Conservation (phyloP, 2,888 invertebrate species). For the Himalopsyche anomala region DNA sequence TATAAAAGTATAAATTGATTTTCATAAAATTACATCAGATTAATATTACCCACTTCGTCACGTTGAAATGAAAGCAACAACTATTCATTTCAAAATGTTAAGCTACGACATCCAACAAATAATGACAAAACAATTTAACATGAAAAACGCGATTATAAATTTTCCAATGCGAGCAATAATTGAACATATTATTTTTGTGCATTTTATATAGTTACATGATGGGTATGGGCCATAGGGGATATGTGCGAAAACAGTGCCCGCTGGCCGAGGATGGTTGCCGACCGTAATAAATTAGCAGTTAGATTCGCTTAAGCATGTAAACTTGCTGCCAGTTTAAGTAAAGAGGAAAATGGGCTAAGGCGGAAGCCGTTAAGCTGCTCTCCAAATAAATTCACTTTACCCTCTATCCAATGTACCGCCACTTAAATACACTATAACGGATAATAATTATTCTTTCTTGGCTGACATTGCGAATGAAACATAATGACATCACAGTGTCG, state of each 20-base stretch:
- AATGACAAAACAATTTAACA: too few relatives aligned
- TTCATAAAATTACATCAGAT: too few relatives aligned
- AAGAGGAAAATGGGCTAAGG: conserved; percentile 31
- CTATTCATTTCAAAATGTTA: too few relatives aligned
- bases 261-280: conserved; percentile 25
- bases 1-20: too few relatives aligned
- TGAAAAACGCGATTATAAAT: too few relatives aligned
- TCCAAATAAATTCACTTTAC: conserved; percentile 46
- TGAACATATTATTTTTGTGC: too few relatives aligned
- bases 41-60: too few relatives aligned
- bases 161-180: too few relatives aligned
- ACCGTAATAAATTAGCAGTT: conserved; percentile 45
- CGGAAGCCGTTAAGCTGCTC: conserved; percentile 44
- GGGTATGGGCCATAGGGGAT: background rate
- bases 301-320: conserved; percentile 47
- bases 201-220: background rate
- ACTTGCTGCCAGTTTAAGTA: conserved; percentile 39
- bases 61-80: too few relatives aligned
- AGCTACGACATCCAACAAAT: too few relatives aligned
- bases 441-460: conserved; percentile 36
- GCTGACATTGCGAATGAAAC: background rate
- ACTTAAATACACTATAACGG: conserved; percentile 39
- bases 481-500: conserved; percentile 1
- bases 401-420: conserved; percentile 34
- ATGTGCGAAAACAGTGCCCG: background rate